phyloP scores from a whole-genome alignment of 2,888 invertebrate genomes.

The Hyalella azteca region DNA sequence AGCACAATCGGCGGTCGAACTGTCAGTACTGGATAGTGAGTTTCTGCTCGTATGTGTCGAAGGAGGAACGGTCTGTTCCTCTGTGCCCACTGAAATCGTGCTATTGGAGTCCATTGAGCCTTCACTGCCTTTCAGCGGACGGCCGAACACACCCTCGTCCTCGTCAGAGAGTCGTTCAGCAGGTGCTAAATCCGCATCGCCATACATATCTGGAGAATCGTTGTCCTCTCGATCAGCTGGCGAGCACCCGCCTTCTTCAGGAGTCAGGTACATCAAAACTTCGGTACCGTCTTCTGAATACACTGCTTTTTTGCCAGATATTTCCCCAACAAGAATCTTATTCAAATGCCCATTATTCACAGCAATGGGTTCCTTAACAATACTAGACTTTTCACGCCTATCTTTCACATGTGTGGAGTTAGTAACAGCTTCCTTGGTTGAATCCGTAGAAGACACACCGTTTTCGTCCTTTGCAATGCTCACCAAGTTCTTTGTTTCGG shows the following conservation, averaged over 20 bases:
- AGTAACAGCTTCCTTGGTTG: not conserved
- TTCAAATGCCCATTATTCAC: conserved; percentile 19
- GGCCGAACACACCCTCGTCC: not conserved
- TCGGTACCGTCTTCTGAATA: conserved; percentile 15
- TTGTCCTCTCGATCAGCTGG: not conserved
- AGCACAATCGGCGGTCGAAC: not conserved
- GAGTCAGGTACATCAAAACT: not conserved
- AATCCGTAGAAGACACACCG: not conserved
- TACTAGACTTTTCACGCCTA: not conserved
- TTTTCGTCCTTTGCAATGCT: not conserved
- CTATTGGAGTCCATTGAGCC: not conserved
- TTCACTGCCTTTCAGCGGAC: not conserved
- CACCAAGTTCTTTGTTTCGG: not conserved
- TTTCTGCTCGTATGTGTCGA: not conserved
- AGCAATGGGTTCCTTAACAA: not conserved
- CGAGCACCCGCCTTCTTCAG: not conserved
- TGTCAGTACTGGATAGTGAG: not conserved
- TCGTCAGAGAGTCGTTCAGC: not conserved
- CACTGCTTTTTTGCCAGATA: conserved; percentile 16
- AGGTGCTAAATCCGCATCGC: not conserved
- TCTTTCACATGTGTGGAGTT: not conserved
- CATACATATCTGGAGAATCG: not conserved
- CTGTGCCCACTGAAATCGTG: not conserved
- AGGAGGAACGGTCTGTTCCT: not conserved
- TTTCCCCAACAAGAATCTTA: conserved; percentile 18